phyloP scores from a whole-genome alignment of 2,113 vertebrate genomes.

The Pituophis catenifer region DNA sequence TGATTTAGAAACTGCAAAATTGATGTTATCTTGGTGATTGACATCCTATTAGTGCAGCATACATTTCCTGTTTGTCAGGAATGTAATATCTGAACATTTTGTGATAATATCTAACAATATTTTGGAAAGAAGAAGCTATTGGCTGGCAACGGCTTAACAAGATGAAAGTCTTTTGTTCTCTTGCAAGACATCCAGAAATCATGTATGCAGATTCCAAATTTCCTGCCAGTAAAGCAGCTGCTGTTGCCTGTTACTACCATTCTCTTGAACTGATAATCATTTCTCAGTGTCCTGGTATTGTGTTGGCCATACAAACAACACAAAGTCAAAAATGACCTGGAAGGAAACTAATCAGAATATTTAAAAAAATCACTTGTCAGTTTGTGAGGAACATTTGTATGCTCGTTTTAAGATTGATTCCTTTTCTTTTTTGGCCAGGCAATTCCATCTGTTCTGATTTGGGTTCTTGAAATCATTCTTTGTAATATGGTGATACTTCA shows the following conservation, averaged over 20 bases:
- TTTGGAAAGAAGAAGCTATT: constrained; percentile 72
- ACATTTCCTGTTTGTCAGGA: constrained; percentile 81
- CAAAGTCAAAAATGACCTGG: constrained; percentile 15
- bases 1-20: constrained; percentile 82
- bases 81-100: constrained; percentile 71
- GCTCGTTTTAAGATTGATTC: not conserved
- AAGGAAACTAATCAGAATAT: constrained; percentile 5
- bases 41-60: constrained; percentile 71
- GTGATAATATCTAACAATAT: constrained; percentile 77
- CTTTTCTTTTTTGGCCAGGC: not conserved
- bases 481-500: not conserved
- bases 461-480: constrained; percentile 1
- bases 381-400: not conserved
- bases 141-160: constrained; percentile 70
- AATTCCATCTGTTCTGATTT: constrained; percentile 13
- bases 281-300: not conserved
- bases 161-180: constrained; percentile 64
- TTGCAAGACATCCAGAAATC: constrained; percentile 70
- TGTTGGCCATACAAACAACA: not conserved
- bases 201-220: constrained; percentile 50
- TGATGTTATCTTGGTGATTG: constrained; percentile 80
- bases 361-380: not conserved
- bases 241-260: constrained; percentile 34
- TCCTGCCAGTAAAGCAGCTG: constrained; percentile 43
- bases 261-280: constrained; percentile 6